Percentiles rank a stretch among this genome's conserved stretches.
Evolutionary conservation across 2,113 vertebrate genomes (phyloP).

Genomic region (Phyllopteryx taeniolatus): DNA sequence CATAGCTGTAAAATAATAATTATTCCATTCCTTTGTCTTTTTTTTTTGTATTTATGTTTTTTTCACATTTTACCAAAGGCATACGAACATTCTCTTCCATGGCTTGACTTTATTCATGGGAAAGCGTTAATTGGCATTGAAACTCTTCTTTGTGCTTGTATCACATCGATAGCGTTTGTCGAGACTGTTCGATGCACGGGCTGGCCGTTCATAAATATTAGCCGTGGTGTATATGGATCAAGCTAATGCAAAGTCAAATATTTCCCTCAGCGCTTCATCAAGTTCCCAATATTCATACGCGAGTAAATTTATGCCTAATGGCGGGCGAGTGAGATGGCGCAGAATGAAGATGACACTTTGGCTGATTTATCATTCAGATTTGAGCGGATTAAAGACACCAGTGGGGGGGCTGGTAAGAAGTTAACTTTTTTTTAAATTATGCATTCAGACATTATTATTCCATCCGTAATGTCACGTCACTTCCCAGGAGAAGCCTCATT

Average conservation of each 20-base stretch:
- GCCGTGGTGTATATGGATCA: conserved; percentile 6
- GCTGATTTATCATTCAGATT: conserved; percentile 57
- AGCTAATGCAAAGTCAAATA: not conserved
- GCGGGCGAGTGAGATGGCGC: not conserved
- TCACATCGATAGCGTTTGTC: not conserved
- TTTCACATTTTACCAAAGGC: no score
- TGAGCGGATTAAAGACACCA: conserved; percentile 33
- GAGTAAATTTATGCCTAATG: conserved; percentile 3
- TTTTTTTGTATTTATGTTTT: no score
- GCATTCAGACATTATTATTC: conserved; percentile 62
- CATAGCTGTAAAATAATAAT: no score
- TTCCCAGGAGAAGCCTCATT: conserved; percentile 56
- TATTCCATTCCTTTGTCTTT: no score
- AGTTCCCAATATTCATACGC: conserved; percentile 6
- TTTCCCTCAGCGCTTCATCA: conserved; percentile 7
- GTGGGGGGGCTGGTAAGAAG: conserved; percentile 29
- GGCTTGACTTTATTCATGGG: not conserved
- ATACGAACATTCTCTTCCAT: not conserved
- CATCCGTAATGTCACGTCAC: conserved; percentile 59
- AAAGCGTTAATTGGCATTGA: not conserved
- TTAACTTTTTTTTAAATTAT: conserved; percentile 68
- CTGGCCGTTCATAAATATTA: no score
- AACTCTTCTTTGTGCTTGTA: not conserved
- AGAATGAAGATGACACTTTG: conserved; percentile 22
- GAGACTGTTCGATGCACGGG: not conserved